Conservation (phyloP, 2,888 invertebrate species). For the Athalia circularis region DNA sequence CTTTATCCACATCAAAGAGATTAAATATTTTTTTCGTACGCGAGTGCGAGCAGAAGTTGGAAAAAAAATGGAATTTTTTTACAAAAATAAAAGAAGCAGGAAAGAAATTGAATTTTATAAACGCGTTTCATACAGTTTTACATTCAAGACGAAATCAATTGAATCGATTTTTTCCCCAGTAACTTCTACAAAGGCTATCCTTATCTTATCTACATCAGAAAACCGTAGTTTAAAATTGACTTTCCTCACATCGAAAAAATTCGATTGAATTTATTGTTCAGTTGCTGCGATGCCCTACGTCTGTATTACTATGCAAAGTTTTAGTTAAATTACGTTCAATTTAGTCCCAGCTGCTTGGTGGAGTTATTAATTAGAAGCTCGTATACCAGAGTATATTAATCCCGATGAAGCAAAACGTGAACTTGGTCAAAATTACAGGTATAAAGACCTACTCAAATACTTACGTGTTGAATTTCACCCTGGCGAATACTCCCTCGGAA, state of each 20-base stretch:
- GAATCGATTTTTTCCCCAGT: conserved; percentile 11
- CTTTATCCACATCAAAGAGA: conserved; percentile 34
- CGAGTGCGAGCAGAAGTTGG: not conserved
- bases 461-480: conserved; percentile 26
- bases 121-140: not conserved
- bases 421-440: conserved; percentile 28
- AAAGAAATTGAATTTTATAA: conserved; percentile 8
- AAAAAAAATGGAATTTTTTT: not conserved
- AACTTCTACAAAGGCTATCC: not conserved
- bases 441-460: conserved; percentile 15
- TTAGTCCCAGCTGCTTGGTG: not conserved
- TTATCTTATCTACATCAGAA: not conserved
- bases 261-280: not conserved
- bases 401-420: conserved; percentile 7
- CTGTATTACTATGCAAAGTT: conserved; percentile 16
- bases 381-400: conserved; percentile 12
- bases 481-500: conserved; percentile 29
- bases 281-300: conserved; percentile 6
- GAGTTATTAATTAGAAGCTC: conserved; percentile 13
- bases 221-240: no score
- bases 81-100: not conserved
- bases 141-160: no score
- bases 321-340: not conserved
- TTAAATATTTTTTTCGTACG: not conserved
- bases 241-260: not conserved